Evolutionary conservation across 2,113 vertebrate species (phyloP).

Genomic region (Zingel zingel): DNA sequence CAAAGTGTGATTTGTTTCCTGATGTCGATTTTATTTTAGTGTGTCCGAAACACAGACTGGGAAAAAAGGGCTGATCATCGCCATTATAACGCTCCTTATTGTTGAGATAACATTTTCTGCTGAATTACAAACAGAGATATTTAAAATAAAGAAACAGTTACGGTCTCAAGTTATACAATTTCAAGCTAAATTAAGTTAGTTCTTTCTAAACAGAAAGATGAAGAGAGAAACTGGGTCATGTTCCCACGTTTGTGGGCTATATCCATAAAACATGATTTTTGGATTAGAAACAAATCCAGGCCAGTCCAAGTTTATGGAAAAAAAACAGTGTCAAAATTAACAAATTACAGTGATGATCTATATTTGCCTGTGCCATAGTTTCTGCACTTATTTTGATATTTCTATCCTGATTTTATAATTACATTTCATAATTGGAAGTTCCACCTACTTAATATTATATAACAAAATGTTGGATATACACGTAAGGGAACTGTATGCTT

Average conservation of each 20-base stretch:
- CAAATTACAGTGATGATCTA: constrained; percentile 11
- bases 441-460: too few species aligned
- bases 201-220: constrained; percentile 27
- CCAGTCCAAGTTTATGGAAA: constrained; percentile 22
- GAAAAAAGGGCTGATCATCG: background rate
- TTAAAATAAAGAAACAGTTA: constrained; percentile 39
- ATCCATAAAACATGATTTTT: constrained; percentile 66
- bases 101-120: constrained; percentile 7
- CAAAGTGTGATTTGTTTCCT: background rate
- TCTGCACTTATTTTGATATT: background rate
- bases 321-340: constrained; percentile 23
- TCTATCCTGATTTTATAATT: background rate
- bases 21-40: background rate
- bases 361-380: background rate
- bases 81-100: background rate
- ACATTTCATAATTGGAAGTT: too few species aligned
- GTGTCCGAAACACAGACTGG: background rate
- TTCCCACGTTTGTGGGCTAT: constrained; percentile 31
- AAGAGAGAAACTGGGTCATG: constrained; percentile 50
- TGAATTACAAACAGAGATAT: constrained; percentile 42
- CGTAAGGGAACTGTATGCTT: too few species aligned
- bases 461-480: too few species aligned
- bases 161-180: background rate
- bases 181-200: constrained; percentile 16
- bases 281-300: constrained; percentile 41